These are phyloP conservation scores for Danio kyathit DNA, from an alignment of 2,797 vertebrate genomes.

Conservation along the genomic window DNA sequence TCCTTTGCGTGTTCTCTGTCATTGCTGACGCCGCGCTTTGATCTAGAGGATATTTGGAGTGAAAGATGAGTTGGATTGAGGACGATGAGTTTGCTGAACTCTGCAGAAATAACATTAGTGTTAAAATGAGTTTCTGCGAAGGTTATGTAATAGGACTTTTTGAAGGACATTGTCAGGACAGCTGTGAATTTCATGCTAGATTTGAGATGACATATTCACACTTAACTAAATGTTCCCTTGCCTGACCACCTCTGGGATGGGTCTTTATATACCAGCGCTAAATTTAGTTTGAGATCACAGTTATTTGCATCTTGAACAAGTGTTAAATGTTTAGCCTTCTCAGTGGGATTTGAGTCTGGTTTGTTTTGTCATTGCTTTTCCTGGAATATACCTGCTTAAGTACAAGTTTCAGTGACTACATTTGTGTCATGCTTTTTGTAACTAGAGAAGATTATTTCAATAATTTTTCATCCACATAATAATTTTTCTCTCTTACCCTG, in stretches of 20 bases:
- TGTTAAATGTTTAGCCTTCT: background rate
- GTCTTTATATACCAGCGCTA: constrained; percentile 19
- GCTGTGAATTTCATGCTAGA: constrained; percentile 13
- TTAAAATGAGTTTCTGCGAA: constrained; percentile 7
- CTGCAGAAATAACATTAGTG: constrained; percentile 11
- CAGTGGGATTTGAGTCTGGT: background rate
- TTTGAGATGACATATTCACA: background rate
- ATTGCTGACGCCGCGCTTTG: background rate
- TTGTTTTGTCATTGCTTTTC: background rate
- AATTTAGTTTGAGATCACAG: constrained; percentile 34
- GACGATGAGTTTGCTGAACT: constrained; percentile 29
- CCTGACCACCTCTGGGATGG: background rate
- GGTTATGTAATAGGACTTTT: constrained; percentile 10
- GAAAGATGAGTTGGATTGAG: background rate
- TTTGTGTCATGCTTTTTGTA: background rate
- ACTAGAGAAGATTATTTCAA: background rate
- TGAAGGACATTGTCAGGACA: constrained; percentile 24
- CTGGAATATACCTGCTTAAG: background rate
- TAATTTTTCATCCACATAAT: background rate
- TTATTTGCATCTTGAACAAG: background rate
- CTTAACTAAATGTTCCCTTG: constrained; percentile 1
- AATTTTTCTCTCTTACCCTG: too few relatives aligned
- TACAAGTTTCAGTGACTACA: background rate
- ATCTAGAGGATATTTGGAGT: constrained; percentile 28
- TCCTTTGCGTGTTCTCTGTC: background rate